phyloP scores from a whole-genome alignment of 2,888 invertebrate species.

The Parnassius smintheus region DNA sequence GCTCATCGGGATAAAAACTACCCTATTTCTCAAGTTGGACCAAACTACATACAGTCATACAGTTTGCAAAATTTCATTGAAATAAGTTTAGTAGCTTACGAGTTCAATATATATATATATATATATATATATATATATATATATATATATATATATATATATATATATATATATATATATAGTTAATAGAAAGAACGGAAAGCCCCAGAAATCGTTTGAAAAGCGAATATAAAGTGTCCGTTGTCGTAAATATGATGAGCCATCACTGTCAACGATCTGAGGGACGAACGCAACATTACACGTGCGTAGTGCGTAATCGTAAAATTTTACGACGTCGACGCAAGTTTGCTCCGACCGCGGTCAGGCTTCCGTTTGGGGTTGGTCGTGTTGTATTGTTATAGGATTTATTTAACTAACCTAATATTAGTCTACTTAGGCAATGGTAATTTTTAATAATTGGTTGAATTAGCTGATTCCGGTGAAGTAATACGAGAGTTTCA shows the following conservation, averaged over 20 bases:
- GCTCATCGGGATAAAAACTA: no score
- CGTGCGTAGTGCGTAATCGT: conserved; percentile 69
- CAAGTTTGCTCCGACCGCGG: conserved; percentile 47
- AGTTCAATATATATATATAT: no score
- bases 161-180: no score
- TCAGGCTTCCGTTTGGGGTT: conserved; percentile 45
- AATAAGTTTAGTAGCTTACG: no score
- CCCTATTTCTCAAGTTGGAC: no score
- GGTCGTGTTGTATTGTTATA: conserved; percentile 3
- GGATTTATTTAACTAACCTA: conserved; percentile 1
- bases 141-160: no score
- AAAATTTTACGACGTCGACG: conserved; percentile 73
- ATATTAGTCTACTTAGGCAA: background rate
- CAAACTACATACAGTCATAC: no score
- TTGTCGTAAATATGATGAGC: conserved; percentile 63
- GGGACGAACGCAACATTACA: conserved; percentile 50
- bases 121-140: no score
- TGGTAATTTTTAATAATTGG: background rate
- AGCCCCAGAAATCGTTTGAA: conserved; percentile 17
- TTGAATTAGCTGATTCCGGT: no score
- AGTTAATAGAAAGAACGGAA: background rate
- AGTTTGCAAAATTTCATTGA: no score
- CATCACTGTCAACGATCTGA: conserved; percentile 48
- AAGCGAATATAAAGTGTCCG: conserved; percentile 33
- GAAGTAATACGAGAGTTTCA: no score